Conservation (phyloP, 2,888 invertebrate genomes). For the Patella ulyssiponensis region DNA sequence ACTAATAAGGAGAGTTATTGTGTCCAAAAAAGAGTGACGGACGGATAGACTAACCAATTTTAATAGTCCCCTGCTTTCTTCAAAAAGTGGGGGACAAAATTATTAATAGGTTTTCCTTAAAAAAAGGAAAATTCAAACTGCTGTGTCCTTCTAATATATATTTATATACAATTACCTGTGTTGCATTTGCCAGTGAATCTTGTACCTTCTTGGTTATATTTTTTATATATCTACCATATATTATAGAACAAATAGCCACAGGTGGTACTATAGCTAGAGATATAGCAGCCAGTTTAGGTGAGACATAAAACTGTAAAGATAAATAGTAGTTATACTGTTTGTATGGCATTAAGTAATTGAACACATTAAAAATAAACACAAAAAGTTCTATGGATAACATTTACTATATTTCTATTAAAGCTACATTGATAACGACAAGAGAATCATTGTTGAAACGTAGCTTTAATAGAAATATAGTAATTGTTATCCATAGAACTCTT, state of each 20-base stretch:
- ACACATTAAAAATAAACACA: too few relatives aligned
- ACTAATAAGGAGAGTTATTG: not conserved
- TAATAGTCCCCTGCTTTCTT: too few relatives aligned
- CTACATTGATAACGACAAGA: too few relatives aligned
- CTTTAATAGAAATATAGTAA: too few relatives aligned
- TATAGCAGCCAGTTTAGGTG: slow-evolving; percentile 87
- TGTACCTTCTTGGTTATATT: slow-evolving; percentile 85
- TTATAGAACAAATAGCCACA: slow-evolving; percentile 84
- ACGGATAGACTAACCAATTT: not conserved
- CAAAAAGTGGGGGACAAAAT: not conserved
- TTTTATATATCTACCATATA: slow-evolving; percentile 82
- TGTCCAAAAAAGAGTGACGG: slow-evolving; percentile 14
- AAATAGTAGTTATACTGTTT: not conserved
- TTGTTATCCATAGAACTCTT: too few relatives aligned
- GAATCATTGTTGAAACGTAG: too few relatives aligned
- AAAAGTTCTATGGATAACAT: too few relatives aligned
- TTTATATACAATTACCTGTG: slow-evolving; percentile 76
- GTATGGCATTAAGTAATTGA: too few relatives aligned
- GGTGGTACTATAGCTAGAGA: slow-evolving; percentile 92
- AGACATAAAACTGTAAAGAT: slow-evolving; percentile 85
- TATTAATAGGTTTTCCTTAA: not conserved
- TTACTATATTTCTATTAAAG: too few relatives aligned
- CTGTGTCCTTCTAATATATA: not conserved
- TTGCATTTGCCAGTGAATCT: slow-evolving; percentile 77
- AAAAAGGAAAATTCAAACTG: not conserved